Conservation (phyloP, 2,797 vertebrate genomes). For the Lagocephalus sceleratus region DNA sequence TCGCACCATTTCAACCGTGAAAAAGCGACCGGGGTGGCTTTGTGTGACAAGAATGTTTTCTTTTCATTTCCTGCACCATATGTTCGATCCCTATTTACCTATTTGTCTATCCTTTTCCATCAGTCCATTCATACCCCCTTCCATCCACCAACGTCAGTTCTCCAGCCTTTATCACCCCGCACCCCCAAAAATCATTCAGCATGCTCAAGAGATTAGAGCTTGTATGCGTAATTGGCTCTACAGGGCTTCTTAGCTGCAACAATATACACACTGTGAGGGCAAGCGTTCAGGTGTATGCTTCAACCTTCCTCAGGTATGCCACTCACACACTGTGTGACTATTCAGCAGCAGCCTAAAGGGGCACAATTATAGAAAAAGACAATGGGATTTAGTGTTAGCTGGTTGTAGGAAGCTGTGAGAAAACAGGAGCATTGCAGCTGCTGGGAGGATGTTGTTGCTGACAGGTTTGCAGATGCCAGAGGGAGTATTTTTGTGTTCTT, state of each 20-base stretch:
- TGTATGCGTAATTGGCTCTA: constrained; percentile 64
- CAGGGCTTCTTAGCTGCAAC: constrained; percentile 40
- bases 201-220: constrained; percentile 51
- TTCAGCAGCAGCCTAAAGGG: constrained; percentile 44
- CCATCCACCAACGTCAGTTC: neutral
- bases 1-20: no score
- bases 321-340: constrained; percentile 32
- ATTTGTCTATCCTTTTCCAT: constrained; percentile 1
- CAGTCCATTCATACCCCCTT: constrained; percentile 1
- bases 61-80: neutral
- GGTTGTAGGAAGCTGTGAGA: constrained; percentile 28
- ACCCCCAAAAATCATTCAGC: constrained; percentile 20
- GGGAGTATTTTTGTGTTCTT: constrained; percentile 29
- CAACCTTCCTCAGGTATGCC: constrained; percentile 31
- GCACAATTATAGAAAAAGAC: constrained; percentile 59
- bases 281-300: no score
- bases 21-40: no score
- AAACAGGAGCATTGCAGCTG: constrained; percentile 28
- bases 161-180: constrained; percentile 5
- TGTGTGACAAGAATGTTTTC: neutral
- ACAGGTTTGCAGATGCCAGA: constrained; percentile 49
- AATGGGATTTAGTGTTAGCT: constrained; percentile 50
- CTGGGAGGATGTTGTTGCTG: constrained; percentile 39
- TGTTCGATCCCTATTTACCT: no score
- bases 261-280: neutral